phyloP scores from a whole-genome alignment of 2,113 vertebrate genomes.

The Oncorhynchus gorbuscha region DNA sequence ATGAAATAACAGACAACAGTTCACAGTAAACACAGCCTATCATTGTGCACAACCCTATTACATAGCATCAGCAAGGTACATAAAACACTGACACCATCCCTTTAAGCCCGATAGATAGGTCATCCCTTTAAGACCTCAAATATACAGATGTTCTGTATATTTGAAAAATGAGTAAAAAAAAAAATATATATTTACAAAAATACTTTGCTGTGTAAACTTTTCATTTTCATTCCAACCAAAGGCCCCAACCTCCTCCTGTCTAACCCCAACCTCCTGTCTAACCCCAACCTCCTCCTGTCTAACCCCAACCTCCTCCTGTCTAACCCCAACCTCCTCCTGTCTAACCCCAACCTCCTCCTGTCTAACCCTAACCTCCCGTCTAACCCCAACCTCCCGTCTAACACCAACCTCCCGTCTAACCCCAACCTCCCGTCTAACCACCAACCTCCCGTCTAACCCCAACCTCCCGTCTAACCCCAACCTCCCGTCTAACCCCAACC shows the following conservation, averaged over 20 bases:
- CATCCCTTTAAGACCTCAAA: background rate
- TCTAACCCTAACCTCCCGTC: no score
- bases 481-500: no score
- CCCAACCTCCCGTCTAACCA: background rate
- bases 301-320: no score
- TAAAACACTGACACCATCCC: background rate
- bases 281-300: no score
- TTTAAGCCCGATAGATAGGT: background rate
- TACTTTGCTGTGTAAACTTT: slow-evolving; percentile 61
- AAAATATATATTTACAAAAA: slow-evolving; percentile 71
- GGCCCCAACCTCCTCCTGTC: slow-evolving; percentile 17
- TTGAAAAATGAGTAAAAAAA: background rate
- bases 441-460: no score
- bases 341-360: no score
- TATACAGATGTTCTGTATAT: background rate
- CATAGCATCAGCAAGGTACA: background rate
- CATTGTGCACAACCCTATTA: background rate
- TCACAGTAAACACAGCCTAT: background rate
- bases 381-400: no score
- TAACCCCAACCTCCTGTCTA: no score
- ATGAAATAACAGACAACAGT: background rate
- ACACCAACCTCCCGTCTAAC: no score
- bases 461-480: no score
- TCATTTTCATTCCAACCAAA: slow-evolving; percentile 57
- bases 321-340: no score